Conservation (phyloP, 2,888 invertebrate species). For the Eupithecia exiguata region DNA sequence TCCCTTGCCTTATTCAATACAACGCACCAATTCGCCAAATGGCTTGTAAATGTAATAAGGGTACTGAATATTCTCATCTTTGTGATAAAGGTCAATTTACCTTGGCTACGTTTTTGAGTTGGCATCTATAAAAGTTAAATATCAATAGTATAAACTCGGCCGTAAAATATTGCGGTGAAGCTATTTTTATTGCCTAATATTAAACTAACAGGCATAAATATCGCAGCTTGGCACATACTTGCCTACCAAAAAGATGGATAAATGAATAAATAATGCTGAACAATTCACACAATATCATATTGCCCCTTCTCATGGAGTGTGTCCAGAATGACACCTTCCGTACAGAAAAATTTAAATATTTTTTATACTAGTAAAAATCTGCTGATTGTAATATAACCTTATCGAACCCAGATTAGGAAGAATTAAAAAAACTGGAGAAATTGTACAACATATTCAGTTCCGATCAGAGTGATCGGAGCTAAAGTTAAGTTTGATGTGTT, state of each 20-base stretch:
- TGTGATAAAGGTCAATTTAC: constrained; percentile 6
- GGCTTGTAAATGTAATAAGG: constrained; percentile 19
- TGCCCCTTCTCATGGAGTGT: no score
- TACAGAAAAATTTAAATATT: no score
- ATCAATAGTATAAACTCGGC: constrained; percentile 58
- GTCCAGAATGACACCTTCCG: no score
- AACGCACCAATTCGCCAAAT: constrained; percentile 11
- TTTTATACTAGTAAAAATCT: no score
- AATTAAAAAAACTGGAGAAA: no score
- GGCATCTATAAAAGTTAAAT: constrained; percentile 52
- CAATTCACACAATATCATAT: no score
- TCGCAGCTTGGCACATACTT: not conserved
- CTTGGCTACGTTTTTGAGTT: constrained; percentile 6
- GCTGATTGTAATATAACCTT: no score
- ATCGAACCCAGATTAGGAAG: no score
- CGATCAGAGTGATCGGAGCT: no score
- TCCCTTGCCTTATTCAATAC: constrained; percentile 6
- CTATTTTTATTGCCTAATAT: constrained; percentile 62
- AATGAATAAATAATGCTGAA: no score
- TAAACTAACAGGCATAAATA: constrained; percentile 53
- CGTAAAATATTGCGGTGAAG: constrained; percentile 57
- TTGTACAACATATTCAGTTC: no score
- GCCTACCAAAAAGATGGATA: not conserved
- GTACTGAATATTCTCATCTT: not conserved
- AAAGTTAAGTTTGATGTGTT: no score